Base-by-base conservation (phyloP, 2,797 vertebrate species). In the Ispidina picta region DNA sequence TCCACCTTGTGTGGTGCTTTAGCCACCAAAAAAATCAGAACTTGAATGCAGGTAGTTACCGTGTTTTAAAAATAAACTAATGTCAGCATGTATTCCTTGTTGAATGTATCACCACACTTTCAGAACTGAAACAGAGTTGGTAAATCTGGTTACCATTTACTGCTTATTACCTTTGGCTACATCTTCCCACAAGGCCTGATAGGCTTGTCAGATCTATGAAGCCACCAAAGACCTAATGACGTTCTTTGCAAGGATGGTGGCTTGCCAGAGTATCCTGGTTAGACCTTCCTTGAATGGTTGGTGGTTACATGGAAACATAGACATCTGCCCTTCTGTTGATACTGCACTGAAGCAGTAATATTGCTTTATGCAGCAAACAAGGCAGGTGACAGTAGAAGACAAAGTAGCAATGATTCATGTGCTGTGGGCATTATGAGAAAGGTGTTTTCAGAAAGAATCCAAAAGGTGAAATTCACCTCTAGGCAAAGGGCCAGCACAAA, bases 401-500 rank as follows among this genome's bases (percentile, higher is more conserved):
- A 33, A 73, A 88, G 39, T 12, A 80, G 54, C 13, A 74, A 21
- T 41, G 66, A 81, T n/a, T 81, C 58, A 39, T 31, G n/a, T 51
- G 33, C 58, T 74, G 26, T 31, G 21, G 58, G 22, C 39, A 66
- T 71, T 75, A 78, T 0, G 2, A 74, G 29, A 82, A 87, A 72
- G n/a, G 20, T 20, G 10, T 65, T 89, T 84, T 58, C 46, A 69
- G 51, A 84, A 68, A 64, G 37, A 91, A 89, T n/a, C 6, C 33
- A 78, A 78, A 83, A 72, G 43, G 43, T 54, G 58, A 83, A 81
- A 64, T 60, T 60, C 54, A 68, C 22, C 51, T 33, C 62, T 46
- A 81, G 83, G 83, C 83, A 84, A 84, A 86, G 22, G 31, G 86
- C 75, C 93, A 91, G 70, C 58, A 77, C 35, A 74, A 66, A 83